Percentiles rank a stretch among this genome's conserved stretches.
These are phyloP conservation scores for Cosmopolites sordidus DNA, from an alignment of 2,888 invertebrate genomes.

Conservation along the genomic window DNA sequence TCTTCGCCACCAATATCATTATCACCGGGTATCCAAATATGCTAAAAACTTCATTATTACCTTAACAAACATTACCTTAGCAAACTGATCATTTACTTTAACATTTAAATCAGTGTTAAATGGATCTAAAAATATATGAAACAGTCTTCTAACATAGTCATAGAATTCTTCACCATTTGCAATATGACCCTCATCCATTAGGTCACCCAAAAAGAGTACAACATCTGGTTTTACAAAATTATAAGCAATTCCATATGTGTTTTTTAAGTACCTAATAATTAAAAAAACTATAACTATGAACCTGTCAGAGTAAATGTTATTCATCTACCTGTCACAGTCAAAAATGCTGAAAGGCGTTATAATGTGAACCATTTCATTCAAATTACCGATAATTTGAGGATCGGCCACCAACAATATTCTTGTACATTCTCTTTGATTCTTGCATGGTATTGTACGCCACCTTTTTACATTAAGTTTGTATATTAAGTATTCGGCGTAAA, in stretches of 20 bases:
- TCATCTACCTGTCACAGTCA: slow-evolving; percentile 79
- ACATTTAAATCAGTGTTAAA: slow-evolving; percentile 36
- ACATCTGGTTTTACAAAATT: slow-evolving; percentile 74
- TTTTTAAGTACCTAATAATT: slow-evolving; percentile 64
- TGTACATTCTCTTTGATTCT: slow-evolving; percentile 39
- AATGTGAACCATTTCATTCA: slow-evolving; percentile 61
- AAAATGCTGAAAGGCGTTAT: slow-evolving; percentile 71
- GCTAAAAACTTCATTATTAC: slow-evolving; percentile 48
- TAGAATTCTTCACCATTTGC: slow-evolving; percentile 66
- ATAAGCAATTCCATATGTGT: slow-evolving; percentile 71
- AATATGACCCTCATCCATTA: slow-evolving; percentile 90
- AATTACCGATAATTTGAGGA: slow-evolving; percentile 86
- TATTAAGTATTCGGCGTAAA: slow-evolving; percentile 41
- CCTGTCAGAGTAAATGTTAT: not conserved
- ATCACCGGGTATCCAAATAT: slow-evolving; percentile 89
- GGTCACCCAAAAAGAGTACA: slow-evolving; percentile 86
- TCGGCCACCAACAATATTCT: slow-evolving; percentile 66
- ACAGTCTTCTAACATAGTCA: slow-evolving; percentile 70
- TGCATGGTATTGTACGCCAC: slow-evolving; percentile 41
- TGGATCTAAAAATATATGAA: slow-evolving; percentile 56
- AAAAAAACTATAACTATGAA: not conserved
- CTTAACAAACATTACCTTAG: not conserved
- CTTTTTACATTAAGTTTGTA: slow-evolving; percentile 39
- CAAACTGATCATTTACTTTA: slow-evolving; percentile 41
- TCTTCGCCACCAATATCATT: slow-evolving; percentile 96